Percentiles rank a stretch among this genome's conserved stretches.
These are phyloP conservation scores for Chiloscyllium plagiosum DNA, from an alignment of 2,113 vertebrate species.

Conservation along the genomic window DNA sequence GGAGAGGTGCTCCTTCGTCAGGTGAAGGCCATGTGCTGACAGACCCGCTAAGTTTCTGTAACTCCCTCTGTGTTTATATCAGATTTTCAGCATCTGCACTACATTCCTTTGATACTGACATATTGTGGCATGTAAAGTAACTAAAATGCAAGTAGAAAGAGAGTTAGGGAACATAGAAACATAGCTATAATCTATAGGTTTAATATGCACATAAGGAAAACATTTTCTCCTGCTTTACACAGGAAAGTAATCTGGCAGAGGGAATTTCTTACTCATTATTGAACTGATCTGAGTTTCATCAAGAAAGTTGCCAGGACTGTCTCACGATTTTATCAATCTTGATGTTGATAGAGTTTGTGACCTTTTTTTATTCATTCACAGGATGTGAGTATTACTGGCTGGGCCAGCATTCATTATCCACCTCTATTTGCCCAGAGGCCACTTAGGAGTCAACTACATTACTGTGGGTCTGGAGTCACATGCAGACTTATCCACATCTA, in stretches of 20 bases:
- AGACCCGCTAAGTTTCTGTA: too few relatives aligned
- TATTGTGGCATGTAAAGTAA: background rate
- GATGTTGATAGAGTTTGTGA: background rate
- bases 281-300: background rate
- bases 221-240: background rate
- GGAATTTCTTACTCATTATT: background rate
- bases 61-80: too few relatives aligned
- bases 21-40: too few relatives aligned
- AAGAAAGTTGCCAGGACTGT: background rate
- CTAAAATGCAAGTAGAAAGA: background rate
- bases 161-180: background rate
- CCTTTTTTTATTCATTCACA: background rate
- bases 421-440: too few relatives aligned
- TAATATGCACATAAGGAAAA: background rate
- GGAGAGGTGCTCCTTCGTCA: too few relatives aligned
- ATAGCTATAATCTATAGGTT: background rate
- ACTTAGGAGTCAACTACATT: too few relatives aligned
- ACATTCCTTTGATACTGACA: too few relatives aligned
- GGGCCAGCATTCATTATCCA: too few relatives aligned
- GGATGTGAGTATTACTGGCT: too few relatives aligned
- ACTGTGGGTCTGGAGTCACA: too few relatives aligned
- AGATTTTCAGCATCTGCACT: too few relatives aligned
- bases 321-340: background rate
- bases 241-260: background rate
- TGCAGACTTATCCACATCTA: too few relatives aligned